Evolutionary conservation across 2,797 vertebrate genomes (phyloP).

Genomic region (Paedocypris micromegethes): DNA sequence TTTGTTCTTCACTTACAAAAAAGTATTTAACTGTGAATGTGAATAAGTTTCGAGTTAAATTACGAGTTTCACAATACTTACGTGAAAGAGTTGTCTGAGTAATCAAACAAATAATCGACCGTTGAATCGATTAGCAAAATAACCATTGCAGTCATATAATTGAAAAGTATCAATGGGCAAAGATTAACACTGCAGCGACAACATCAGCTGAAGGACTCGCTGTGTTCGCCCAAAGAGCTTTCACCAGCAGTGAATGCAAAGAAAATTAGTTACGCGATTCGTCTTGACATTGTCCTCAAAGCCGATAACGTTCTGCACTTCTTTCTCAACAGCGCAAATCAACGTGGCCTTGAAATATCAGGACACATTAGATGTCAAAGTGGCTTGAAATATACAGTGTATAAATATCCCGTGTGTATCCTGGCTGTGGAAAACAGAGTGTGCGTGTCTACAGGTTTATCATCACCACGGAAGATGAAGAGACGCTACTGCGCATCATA

Average conservation of each 20-base stretch:
- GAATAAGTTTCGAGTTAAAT: no score
- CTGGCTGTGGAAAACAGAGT: no score
- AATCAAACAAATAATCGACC: no score
- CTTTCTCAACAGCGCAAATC: background rate
- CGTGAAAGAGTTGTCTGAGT: no score
- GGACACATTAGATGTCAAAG: slow-evolving; percentile 11
- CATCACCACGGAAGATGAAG: slow-evolving; percentile 21
- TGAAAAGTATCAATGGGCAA: no score
- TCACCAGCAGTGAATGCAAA: slow-evolving; percentile 17
- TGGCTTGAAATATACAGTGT: background rate
- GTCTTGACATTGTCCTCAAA: background rate
- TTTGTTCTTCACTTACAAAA: no score
- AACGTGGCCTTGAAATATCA: slow-evolving; percentile 17
- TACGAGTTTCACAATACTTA: no score
- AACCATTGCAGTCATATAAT: slow-evolving; percentile 8
- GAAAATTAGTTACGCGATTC: slow-evolving; percentile 2
- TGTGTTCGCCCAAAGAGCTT: background rate
- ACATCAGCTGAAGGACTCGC: background rate
- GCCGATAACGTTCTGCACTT: background rate
- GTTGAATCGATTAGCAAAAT: no score
- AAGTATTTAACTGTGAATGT: no score
- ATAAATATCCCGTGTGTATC: slow-evolving; percentile 3
- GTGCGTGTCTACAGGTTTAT: slow-evolving; percentile 1
- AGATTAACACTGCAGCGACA: no score
- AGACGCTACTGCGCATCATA: slow-evolving; percentile 31